Base-by-base conservation (phyloP, 92 coral and sea anemone species). In the Pocillopora meandrina region DNA sequence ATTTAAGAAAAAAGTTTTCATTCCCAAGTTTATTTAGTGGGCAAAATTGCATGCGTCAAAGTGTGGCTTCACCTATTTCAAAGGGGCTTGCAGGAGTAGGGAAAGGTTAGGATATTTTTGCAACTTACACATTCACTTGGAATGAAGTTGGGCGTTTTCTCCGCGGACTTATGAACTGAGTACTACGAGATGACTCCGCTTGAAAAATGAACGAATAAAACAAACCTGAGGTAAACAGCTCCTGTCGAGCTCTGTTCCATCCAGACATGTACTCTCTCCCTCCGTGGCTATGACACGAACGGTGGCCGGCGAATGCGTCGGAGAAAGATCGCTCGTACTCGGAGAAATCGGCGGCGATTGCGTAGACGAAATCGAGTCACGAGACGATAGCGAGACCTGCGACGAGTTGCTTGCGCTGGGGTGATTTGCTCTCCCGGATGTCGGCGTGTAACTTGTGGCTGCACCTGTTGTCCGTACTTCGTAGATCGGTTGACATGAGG, bases 281-380 rank as follows among this genome's bases (percentile, higher is more conserved):
- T 81, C 91, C 11, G 92, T 52, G 19, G 88, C 92, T 56, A 89
- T 58, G 78, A 85, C 83, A 77, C 89, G 87, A 78, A 90, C 84
- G 31, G 89, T 74, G n/a, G 85, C 89, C 68, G 93, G 98, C 56
- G 96, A 90, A 9, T 91, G 76, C 47, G 91, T 88, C 42, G 98
- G 93, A 71, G 96, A 89, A 56, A 86, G 98, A 65, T 95, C 95
- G 73, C 86, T 81, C 26, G 96, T 90, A 81, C 90, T 93, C 72
- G 99, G 99, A 73, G 99, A 96, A 59, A 90, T 90, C 13, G 99
- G 99, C 52, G 99, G 99, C 1, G 99, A 96, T 16, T 90, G 89
- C 17, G 99, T 92, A 9, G 99, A 96, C 55, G 99, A 96, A 58
- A 96, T 88, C 12, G 99, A 96, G 83, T 96, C 99, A 65, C 98